Evolutionary conservation across 2,888 invertebrate species (phyloP).

Genomic region (Malthinus flaveolus): DNA sequence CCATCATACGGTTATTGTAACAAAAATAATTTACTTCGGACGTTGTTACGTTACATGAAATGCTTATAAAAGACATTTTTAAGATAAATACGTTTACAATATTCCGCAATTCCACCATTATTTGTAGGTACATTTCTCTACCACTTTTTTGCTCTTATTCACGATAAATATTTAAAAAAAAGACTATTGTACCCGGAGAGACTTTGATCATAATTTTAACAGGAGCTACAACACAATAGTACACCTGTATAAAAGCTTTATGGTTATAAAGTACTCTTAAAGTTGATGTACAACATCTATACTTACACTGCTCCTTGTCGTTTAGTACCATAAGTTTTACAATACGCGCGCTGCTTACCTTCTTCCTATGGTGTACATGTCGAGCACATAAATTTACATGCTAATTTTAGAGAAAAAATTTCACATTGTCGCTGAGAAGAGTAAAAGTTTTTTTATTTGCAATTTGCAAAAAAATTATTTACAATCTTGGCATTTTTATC

Average conservation of each 20-base stretch:
- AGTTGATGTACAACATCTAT: conserved; percentile 34
- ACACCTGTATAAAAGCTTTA: conserved; percentile 33
- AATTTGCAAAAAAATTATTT: neutral
- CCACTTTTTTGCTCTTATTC: conserved; percentile 5
- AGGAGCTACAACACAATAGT: conserved; percentile 32
- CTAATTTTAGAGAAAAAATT: neutral
- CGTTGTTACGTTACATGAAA: no score
- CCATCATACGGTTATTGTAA: no score
- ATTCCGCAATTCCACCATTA: neutral
- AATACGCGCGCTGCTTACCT: neutral
- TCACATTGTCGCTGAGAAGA: neutral
- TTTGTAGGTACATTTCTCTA: neutral
- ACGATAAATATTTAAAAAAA: no score
- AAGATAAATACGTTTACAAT: neutral
- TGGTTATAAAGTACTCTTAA: conserved; percentile 30
- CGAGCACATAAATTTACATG: neutral
- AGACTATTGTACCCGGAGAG: no score
- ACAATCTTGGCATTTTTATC: conserved; percentile 8
- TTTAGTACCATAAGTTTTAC: conserved; percentile 13
- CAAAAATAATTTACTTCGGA: no score
- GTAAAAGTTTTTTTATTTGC: neutral
- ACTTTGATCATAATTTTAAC: conserved; percentile 30
- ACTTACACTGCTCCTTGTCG: conserved; percentile 26
- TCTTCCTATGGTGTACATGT: conserved; percentile 3
- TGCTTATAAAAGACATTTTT: no score